Evolutionary conservation across 2,113 vertebrate genomes (phyloP), one percentile per base, ranked within the genome.

Genomic region (Agelaius tricolor): DNA sequence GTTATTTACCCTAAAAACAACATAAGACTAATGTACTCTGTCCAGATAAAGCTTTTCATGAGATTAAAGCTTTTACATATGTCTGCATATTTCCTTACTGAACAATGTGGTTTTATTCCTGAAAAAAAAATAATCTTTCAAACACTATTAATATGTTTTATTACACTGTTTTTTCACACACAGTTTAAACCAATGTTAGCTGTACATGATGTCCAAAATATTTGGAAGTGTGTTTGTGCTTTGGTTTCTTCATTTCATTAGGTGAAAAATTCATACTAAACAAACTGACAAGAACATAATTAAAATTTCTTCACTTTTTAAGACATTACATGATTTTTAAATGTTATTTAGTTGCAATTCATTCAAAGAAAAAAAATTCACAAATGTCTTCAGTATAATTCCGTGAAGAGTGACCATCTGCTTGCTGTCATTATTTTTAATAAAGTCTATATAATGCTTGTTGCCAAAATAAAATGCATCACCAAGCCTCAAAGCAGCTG

Each of bases 31-130:
- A 97, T 94, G 65, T 90, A 63, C 23, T 89, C 90, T 83, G 58
- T 87, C 58, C 74, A 86, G 58, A 94, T 95, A 57, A 94, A 93
- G 80, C 80, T 95, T 96, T 97, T 96, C 82, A 90, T 76, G 91
- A 94, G 96, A 97, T 93, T 97, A 93, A 95, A 88, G 71, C 59
- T 95, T 97, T 96, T 96, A 95, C 96, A 94, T 94, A 94, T 84
- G 49, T 94, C 79, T 93, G 66, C 63, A 54, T 89, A 81, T 96
- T 97, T 97, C 80, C 73, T 86, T 93, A 80, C 22, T 63, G 74
- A 96, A 89, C 26, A 92, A 75, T 87, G 79, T 87, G 80, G 18
- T 76, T 93, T 83, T 85, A 94, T 73, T 88, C 21, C 54, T 72
- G 30, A 79, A 94, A 94, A 81, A 86, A 93, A 72, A 85, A 41